Evolutionary conservation across 1,140 invertebrate genomes (phyloP).

Genomic region (Probaryconus sp.): DNA sequence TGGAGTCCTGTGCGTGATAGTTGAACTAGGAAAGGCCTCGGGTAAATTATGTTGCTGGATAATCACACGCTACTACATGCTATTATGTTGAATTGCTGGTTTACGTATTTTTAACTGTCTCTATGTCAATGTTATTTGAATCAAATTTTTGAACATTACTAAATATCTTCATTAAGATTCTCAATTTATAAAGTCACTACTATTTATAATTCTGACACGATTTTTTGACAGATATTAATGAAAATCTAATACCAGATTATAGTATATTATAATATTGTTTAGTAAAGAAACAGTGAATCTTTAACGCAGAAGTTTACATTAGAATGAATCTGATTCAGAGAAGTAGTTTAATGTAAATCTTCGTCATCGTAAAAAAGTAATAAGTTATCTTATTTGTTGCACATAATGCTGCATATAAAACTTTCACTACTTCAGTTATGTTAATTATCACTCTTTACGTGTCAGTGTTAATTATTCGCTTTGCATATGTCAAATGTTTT

Average conservation of each 20-base stretch:
- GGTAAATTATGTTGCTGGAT: constrained; percentile 19
- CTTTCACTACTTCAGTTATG: constrained; percentile 54
- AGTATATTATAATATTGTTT: no score
- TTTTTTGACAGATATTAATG: no score
- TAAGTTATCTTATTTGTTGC: constrained; percentile 49
- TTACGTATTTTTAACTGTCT: constrained; percentile 1
- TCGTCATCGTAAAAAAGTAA: constrained; percentile 15
- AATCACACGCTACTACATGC: constrained; percentile 6
- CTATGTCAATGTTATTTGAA: constrained; percentile 14
- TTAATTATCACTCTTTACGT: constrained; percentile 51
- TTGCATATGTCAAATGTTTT: constrained; percentile 19
- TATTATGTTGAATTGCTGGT: constrained; percentile 12
- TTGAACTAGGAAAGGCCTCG: constrained; percentile 17
- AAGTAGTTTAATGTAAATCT: constrained; percentile 20
- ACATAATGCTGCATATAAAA: constrained; percentile 42
- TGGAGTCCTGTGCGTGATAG: not conserved
- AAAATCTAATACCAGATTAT: constrained; percentile 1
- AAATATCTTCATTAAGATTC: no score
- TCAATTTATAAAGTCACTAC: no score
- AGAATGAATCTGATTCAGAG: constrained; percentile 13
- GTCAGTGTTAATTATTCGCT: constrained; percentile 42
- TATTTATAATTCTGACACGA: no score
- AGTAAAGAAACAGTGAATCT: not conserved
- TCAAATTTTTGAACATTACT: no score
- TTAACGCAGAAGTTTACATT: constrained; percentile 4